These are phyloP conservation scores for Malurus splendens DNA, from an alignment of 2,797 vertebrate genomes.

Conservation along the genomic window DNA sequence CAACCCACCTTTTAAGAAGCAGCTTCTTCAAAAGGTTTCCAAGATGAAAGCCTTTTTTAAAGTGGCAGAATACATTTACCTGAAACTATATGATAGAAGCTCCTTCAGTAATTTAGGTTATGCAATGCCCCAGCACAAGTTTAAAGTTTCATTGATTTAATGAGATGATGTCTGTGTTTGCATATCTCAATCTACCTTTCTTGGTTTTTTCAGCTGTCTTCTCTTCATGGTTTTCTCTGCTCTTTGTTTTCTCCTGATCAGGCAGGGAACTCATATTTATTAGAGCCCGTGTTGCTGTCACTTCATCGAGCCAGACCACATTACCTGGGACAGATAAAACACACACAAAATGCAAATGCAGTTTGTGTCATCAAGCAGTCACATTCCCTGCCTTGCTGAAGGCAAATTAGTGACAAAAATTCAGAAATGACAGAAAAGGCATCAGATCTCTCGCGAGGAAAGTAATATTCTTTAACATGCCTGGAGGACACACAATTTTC, in stretches of 20 bases:
- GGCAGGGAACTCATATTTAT: slow-evolving; percentile 89
- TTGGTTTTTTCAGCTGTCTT: slow-evolving; percentile 65
- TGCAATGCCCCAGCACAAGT: slow-evolving; percentile 34
- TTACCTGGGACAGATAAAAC: slow-evolving; percentile 78
- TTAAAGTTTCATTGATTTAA: slow-evolving; percentile 19
- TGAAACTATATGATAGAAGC: slow-evolving; percentile 61
- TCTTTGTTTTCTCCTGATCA: slow-evolving; percentile 70
- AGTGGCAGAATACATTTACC: slow-evolving; percentile 67
- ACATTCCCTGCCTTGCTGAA: not conserved
- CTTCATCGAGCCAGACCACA: slow-evolving; percentile 95
- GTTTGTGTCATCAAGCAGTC: not conserved
- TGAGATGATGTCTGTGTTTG: not conserved
- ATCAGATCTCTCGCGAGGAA: not conserved
- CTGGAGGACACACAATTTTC: not conserved
- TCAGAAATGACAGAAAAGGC: not conserved
- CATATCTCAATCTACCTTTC: slow-evolving; percentile 66
- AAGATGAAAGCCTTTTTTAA: slow-evolving; percentile 68
- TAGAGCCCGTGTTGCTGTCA: slow-evolving; percentile 88
- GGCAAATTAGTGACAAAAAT: not conserved
- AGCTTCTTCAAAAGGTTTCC: slow-evolving; percentile 67
- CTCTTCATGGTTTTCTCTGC: slow-evolving; percentile 67
- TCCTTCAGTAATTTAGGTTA: slow-evolving; percentile 58
- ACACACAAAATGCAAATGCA: slow-evolving; percentile 12
- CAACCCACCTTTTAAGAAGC: slow-evolving; percentile 68
- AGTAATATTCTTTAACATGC: not conserved